Evolutionary conservation across 1,140 invertebrate genomes (phyloP).

Genomic region (Drosophila biarmipes): DNA sequence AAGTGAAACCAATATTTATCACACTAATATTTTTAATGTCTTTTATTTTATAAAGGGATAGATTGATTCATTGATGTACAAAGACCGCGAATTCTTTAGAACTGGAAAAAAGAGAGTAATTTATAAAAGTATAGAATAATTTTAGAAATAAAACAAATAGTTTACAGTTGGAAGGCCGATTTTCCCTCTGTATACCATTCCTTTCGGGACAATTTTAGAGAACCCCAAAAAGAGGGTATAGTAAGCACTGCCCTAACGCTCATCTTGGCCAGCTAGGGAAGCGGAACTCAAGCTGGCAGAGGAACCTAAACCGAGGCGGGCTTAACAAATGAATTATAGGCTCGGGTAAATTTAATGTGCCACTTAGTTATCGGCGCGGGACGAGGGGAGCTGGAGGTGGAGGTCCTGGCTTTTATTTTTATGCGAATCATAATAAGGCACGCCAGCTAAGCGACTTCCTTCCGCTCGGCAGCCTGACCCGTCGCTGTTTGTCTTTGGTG

Average conservation of each 20-base stretch:
- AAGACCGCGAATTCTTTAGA: no score
- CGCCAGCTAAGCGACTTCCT: slow-evolving; percentile 50
- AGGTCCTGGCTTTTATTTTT: slow-evolving; percentile 39
- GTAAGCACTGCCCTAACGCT: slow-evolving; percentile 44
- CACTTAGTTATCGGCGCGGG: slow-evolving; percentile 60
- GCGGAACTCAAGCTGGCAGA: slow-evolving; percentile 4
- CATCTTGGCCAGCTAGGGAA: slow-evolving; percentile 34
- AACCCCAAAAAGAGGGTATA: slow-evolving; percentile 7
- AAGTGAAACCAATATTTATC: no score
- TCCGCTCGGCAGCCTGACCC: slow-evolving; percentile 28
- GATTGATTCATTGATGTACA: no score
- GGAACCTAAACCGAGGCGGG: slow-evolving; percentile 29
- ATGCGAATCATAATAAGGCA: slow-evolving; percentile 57
- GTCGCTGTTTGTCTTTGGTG: slow-evolving; percentile 53
- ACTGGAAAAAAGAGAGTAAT: no score
- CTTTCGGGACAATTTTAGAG: neutral
- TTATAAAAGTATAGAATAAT: no score
- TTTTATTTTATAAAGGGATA: no score
- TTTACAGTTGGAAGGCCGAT: neutral
- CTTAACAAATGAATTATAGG: slow-evolving; percentile 80
- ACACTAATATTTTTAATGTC: no score
- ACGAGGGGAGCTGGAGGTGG: neutral
- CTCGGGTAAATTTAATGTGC: slow-evolving; percentile 75
- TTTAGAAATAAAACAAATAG: neutral
- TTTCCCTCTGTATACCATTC: neutral